Base-by-base conservation (phyloP, 2,797 vertebrate genomes). In the Crenichthys baileyi region DNA sequence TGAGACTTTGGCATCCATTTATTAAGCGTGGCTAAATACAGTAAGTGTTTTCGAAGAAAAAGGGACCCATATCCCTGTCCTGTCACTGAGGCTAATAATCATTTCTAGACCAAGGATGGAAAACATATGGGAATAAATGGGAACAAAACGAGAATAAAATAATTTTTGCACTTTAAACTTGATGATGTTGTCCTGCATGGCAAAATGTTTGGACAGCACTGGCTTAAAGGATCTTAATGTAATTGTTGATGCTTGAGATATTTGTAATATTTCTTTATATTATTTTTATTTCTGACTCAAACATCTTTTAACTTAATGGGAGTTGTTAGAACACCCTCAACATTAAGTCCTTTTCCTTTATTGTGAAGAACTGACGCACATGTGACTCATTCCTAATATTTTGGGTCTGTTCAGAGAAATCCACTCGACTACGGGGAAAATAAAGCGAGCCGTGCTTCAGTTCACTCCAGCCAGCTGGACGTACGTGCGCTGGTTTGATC, bases 381-480 rank as follows among this genome's bases (percentile, higher is more conserved):
- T 56, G 22, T 75, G 5, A 1, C 31, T 31, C 31, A 41, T 74
- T 29, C 5, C 80, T 48, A 72, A 70, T 44, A 31, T 46, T n/a
- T 4, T 56, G 1, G 75, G 50, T 88, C 65, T 89, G 9, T 83
- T 51, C 88, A 99, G 98, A 91, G 97, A 98, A 88, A 99, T 99
- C 92, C 97, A 99, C 88, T 96, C 95, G 1, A 99, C 98, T 78
- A 98, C 97, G 0, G 98, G 98, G 58, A 99, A 98, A 92, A 96
- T 99, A 89, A 99, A 99, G 86, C 95, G 98, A 70, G 98, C 97
- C 0, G 97, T 96, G 46, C 91, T 99, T 22, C 98, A 99, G 91
- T 99, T 99, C 91, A 99, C 98, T 2, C 98, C 98, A 0, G 98
- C 97, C 55, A 99, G 98, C 85, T 99, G 98, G 98, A 99, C 96